phyloP scores from a whole-genome alignment of 2,797 vertebrate genomes.

The Myotis planiceps region DNA sequence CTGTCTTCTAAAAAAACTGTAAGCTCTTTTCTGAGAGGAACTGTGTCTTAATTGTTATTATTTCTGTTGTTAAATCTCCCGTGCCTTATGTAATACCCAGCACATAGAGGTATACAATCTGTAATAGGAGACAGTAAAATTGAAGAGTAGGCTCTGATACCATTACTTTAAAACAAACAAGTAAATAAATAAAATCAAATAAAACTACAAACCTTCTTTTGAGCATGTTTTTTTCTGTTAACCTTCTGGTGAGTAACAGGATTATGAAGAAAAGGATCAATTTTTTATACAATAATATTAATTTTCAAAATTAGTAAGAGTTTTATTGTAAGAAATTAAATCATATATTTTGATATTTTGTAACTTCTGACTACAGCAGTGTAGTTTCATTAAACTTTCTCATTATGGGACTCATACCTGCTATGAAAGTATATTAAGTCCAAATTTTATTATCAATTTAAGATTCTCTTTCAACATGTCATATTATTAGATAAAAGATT shows the following conservation, averaged over 20 bases:
- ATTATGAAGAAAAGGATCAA: neutral
- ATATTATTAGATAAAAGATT: neutral
- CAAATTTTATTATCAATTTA: constrained; percentile 13
- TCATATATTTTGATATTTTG: constrained; percentile 2
- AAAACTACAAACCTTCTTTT: neutral
- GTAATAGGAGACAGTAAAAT: neutral
- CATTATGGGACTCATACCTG: neutral
- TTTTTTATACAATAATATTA: neutral
- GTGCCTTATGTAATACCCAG: neutral
- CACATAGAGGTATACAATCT: neutral
- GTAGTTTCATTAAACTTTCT: neutral
- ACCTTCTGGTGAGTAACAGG: neutral
- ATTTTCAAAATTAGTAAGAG: neutral
- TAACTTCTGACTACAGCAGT: neutral
- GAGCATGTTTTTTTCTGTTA: constrained; percentile 14
- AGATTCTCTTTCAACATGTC: constrained; percentile 1
- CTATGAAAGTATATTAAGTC: neutral
- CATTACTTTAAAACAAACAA: neutral
- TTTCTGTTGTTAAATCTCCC: neutral
- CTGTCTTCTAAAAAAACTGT: neutral
- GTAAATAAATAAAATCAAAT: neutral
- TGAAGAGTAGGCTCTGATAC: neutral
- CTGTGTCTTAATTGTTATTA: neutral
- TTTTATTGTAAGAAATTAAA: neutral
- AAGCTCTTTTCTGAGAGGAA: constrained; percentile 15